phyloP scores from a whole-genome alignment of 1,140 invertebrate genomes.

The Solenopsis invicta region DNA sequence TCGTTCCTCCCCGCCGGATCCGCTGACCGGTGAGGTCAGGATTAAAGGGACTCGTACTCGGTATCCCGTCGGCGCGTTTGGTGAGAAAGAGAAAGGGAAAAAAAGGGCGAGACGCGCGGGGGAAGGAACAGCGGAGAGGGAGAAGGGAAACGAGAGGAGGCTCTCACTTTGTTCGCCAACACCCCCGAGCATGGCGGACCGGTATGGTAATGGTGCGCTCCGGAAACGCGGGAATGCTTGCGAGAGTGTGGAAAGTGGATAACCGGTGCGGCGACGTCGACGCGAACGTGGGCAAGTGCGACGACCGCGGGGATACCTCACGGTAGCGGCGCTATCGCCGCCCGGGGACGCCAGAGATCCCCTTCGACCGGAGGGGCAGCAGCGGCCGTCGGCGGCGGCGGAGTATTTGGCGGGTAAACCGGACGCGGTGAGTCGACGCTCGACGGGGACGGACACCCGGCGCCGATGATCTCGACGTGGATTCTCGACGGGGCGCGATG shows the following conservation, averaged over 20 bases:
- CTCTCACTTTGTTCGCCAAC: conserved; percentile 52
- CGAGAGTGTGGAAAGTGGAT: conserved; percentile 38
- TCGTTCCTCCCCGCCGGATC: background rate
- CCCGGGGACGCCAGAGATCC: conserved; percentile 48
- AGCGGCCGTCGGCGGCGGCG: background rate
- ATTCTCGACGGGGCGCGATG: background rate
- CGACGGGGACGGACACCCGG: background rate
- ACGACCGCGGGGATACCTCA: conserved; percentile 49
- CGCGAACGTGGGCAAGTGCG: background rate
- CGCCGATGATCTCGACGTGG: too few relatives aligned
- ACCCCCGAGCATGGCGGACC: conserved; percentile 72
- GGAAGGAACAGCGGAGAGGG: background rate
- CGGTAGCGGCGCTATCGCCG: conserved; percentile 41
- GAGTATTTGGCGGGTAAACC: conserved; percentile 81
- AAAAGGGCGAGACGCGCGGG: background rate
- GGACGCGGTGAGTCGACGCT: background rate
- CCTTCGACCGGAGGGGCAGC: conserved; percentile 52
- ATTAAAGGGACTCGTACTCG: conserved; percentile 69
- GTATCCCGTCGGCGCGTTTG: conserved; percentile 51
- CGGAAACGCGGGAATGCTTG: conserved; percentile 42
- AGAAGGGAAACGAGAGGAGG: background rate
- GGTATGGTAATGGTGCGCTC: conserved; percentile 46
- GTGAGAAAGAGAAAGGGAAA: background rate
- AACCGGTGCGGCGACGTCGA: background rate
- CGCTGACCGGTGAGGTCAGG: conserved; percentile 54